Conservation (phyloP, 2,113 vertebrate species). For the Donacobius atricapilla region DNA sequence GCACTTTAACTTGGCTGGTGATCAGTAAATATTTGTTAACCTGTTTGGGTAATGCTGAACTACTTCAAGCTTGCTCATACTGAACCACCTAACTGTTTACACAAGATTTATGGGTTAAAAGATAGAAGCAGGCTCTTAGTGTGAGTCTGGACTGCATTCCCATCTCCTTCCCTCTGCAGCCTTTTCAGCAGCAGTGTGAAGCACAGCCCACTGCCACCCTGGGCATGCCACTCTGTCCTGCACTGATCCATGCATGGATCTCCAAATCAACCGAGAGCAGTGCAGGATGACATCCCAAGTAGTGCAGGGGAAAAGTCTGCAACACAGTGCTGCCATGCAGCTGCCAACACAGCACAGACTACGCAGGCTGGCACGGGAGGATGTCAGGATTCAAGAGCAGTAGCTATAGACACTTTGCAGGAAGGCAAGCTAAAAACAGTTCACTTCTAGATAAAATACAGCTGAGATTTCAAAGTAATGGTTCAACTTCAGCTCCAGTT, state of each 20-base stretch:
- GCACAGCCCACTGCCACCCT: background rate
- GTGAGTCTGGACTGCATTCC: background rate
- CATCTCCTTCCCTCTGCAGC: background rate
- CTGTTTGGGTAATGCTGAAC: background rate
- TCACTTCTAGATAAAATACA: background rate
- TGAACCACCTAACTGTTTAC: background rate
- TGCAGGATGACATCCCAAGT: background rate
- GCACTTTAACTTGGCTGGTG: background rate
- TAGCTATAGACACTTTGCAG: background rate
- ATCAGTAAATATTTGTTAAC: background rate
- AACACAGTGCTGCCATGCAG: background rate
- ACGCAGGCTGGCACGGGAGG: rapidly evolving
- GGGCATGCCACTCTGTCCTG: background rate
- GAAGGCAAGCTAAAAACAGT: background rate
- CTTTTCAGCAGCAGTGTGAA: background rate
- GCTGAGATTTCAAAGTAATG: background rate
- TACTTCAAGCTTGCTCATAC: background rate
- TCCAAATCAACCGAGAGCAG: background rate
- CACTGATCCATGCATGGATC: background rate
- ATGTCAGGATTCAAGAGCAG: background rate
- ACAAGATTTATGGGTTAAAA: background rate
- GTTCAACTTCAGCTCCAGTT: background rate
- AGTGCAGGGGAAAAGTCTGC: background rate
- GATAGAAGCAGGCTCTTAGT: background rate
- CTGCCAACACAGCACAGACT: background rate